Conservation (phyloP, 1,140 invertebrate species). For the Carposina sasakii region DNA sequence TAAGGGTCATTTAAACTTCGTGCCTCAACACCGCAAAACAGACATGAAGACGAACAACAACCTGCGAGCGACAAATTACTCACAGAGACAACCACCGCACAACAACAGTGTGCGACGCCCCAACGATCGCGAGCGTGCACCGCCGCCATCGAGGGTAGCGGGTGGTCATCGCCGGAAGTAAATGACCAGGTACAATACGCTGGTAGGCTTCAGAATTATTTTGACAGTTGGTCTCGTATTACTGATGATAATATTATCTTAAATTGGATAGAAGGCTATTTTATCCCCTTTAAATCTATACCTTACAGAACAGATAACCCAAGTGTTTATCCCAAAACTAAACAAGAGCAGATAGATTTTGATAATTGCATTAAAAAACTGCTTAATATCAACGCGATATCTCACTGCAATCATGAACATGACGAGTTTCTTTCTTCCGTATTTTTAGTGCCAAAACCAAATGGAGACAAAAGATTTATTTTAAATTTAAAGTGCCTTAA, state of each 20-base stretch:
- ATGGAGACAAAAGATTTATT: conserved; percentile 14
- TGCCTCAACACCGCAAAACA: neutral
- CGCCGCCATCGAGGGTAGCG: neutral
- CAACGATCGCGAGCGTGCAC: neutral
- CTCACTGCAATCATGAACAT: neutral
- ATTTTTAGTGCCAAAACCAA: conserved; percentile 9
- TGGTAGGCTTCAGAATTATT: conserved; percentile 7
- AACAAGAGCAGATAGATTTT: neutral
- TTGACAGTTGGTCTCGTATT: conserved; percentile 1
- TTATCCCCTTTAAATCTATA: conserved; percentile 6
- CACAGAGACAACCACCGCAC: neutral
- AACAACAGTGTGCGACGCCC: neutral
- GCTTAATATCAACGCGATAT: neutral
- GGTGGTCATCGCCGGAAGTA: neutral
- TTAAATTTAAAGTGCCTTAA: conserved; percentile 17
- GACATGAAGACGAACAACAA: neutral
- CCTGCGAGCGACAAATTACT: too few relatives aligned
- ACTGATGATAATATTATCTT: conserved; percentile 5
- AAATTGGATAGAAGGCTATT: conserved; percentile 4
- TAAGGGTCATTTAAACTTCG: conserved; percentile 8
- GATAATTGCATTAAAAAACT: neutral
- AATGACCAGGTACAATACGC: conserved; percentile 17
- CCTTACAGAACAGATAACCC: neutral
- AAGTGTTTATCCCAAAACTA: neutral
- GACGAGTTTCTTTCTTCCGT: conserved; percentile 5